Base-by-base conservation (phyloP, 2,797 vertebrate species). In the Arctocebus calabarensis region DNA sequence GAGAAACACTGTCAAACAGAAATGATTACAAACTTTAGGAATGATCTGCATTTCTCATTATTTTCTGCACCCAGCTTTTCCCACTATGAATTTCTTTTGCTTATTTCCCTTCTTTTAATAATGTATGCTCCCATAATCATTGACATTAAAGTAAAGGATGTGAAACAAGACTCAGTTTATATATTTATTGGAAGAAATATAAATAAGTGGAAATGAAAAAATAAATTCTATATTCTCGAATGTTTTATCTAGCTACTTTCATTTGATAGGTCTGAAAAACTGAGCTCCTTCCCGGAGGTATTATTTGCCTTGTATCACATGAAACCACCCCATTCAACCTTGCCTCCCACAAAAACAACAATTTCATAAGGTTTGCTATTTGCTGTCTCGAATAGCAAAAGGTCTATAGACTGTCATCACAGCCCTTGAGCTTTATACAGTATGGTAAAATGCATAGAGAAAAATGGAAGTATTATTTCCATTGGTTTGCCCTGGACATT, bases 1-100 rank as follows among this genome's bases (percentile, higher is more conserved):
- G 84, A 96, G 96, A 97, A 97, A 97, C 84, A 90, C 4, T 90
- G 91, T 94, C 96, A 95, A 95, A 86, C 88, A 97, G 84, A 97
- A 97, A 97, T 96, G 81, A 96, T 96, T 96, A 88, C 57, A 82
- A 95, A 93, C 87, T 94, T 92, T 95, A n/a, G 73, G 84, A 95
- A 90, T 91, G 96, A 94, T 96, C 71, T 96, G 78, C 71, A 94
- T 84, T 96, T 97, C 97, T 96, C 87, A 92, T 91, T 96, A 86
- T 84, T 95, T 97, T 90, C 78, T 96, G 70, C 93, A 93, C 89
- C 92, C 95, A 62, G 37, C 59, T 91, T 87, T 95, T 52, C 16
- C 27, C 22, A 77, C 45, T 75, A 78, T 74, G 86, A 90, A 93
- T 96, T 96, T 94, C 55, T 91, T 83, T 88, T 3, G 7, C 55